Evolutionary conservation across 2,888 invertebrate genomes (phyloP), one percentile per base, ranked within the genome.

Genomic region (Ophion costatus): DNA sequence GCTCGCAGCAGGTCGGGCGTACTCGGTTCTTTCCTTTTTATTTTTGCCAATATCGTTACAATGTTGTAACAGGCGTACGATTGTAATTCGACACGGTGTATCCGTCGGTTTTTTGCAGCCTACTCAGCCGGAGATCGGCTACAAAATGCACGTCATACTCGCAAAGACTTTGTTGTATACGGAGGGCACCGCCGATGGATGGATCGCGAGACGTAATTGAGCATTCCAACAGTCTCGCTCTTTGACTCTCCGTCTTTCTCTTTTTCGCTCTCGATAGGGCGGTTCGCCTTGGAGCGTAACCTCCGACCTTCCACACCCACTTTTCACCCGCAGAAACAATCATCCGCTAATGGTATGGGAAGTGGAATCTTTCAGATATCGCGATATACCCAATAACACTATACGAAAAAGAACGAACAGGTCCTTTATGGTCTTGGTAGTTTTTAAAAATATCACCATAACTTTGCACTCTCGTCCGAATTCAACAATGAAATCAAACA

Each of bases 71-170:
- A 71, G 17, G 29, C 24, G 56, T 29, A 71, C 57, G 20, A 71
- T 33, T 33, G 70, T 64, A 67, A 80, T 80, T 64, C 64, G 42
- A 64, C 66, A 70, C 59, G 57, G 42, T 56, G 70, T 45, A 57
- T 22, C 51, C 17, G 51, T 51, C 51, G 70, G 17, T 14, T 56
- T 17, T 5, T 51, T 51, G 51, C 51, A 51, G 51, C 17, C 51
- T 51, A 17, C 17, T 11, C 51, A 51, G 51, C 17, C 17, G 51
- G 51, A 51, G 17, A 51, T 51, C 51, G 51, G 51, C 14, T 17
- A 17, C 17, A 17, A 51, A 51, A 51, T 51, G 14, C 51, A 14
- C 51, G 51, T 51, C 51, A 51, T 51, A 51, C 51, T 51, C 51
- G 51, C 51, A 5, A 51, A 51, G 14, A 51, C 51, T 51, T 51